Percentiles rank a stretch among this genome's conserved stretches.
Conservation (phyloP, 2,797 vertebrate species). For the Pitangus sulphuratus region DNA sequence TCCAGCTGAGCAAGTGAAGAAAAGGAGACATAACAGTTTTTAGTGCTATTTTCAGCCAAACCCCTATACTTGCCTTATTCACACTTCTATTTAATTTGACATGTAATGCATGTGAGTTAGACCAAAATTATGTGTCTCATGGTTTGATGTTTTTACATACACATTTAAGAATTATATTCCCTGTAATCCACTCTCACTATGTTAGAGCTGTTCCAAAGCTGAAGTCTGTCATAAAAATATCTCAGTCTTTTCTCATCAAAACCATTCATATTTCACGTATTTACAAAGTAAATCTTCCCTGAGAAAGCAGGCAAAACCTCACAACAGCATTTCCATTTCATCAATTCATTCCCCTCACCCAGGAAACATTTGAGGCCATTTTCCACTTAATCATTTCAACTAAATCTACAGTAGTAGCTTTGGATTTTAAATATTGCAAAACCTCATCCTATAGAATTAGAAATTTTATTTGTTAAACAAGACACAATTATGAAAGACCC, state of each 20-base stretch:
- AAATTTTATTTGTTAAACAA: constrained; percentile 40
- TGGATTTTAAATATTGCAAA: constrained; percentile 44
- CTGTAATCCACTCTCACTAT: not conserved
- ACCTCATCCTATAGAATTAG: not conserved
- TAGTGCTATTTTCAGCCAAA: not conserved
- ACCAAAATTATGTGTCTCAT: not conserved
- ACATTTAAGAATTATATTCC: not conserved
- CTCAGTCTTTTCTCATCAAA: constrained; percentile 33
- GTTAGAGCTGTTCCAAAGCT: not conserved
- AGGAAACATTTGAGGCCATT: constrained; percentile 70
- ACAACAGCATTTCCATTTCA: constrained; percentile 53
- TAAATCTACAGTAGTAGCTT: constrained; percentile 25
- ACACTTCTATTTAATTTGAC: not conserved
- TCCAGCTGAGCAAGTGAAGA: not conserved
- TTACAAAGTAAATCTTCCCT: constrained; percentile 16
- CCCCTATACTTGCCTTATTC: not conserved
- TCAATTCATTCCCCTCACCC: constrained; percentile 63
- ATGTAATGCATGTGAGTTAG: not conserved
- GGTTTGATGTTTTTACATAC: not conserved
- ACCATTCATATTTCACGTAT: not conserved
- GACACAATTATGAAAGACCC: not conserved
- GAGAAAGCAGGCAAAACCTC: not conserved
- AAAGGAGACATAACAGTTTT: not conserved
- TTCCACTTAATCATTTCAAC: constrained; percentile 67
- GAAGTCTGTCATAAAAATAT: constrained; percentile 8